These are phyloP conservation scores for Rhamphomyia laevipes DNA, from an alignment of 2,888 invertebrate species.

Conservation along the genomic window DNA sequence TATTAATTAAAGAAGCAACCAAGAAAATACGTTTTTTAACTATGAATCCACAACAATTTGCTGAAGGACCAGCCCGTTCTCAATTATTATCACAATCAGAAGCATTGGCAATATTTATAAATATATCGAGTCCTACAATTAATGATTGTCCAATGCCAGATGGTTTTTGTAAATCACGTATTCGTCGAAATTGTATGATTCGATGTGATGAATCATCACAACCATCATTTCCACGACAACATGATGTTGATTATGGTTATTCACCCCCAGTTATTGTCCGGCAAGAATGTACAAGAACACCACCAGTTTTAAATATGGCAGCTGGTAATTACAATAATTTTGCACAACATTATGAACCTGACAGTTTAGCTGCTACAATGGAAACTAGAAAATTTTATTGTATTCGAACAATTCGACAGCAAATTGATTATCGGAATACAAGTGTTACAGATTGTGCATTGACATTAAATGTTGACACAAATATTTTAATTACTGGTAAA, in stretches of 20 bases:
- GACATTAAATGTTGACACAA: constrained; percentile 69
- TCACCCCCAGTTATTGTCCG: background rate
- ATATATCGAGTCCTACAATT: constrained; percentile 60
- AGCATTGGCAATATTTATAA: constrained; percentile 69
- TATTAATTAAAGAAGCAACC: constrained; percentile 49
- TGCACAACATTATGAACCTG: constrained; percentile 10
- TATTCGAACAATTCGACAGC: constrained; percentile 51
- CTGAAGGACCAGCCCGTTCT: constrained; percentile 68
- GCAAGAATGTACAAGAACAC: constrained; percentile 2
- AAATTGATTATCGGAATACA: constrained; percentile 62
- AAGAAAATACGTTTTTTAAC: constrained; percentile 71
- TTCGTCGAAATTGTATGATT: constrained; percentile 36
- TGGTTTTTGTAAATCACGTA: constrained; percentile 51
- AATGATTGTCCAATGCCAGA: constrained; percentile 59
- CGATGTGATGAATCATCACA: constrained; percentile 30
- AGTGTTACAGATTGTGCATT: constrained; percentile 66
- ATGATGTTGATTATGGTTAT: background rate
- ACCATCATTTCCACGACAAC: constrained; percentile 7
- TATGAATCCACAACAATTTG: constrained; percentile 68
- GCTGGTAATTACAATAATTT: background rate
- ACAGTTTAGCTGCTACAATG: constrained; percentile 19
- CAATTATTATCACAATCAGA: constrained; percentile 62
- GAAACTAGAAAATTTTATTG: constrained; percentile 55
- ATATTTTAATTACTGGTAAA: constrained; percentile 56
- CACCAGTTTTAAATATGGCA: background rate